Evolutionary conservation across 2,797 vertebrate species (phyloP).

Genomic region (Halcyon smyrnensis): DNA sequence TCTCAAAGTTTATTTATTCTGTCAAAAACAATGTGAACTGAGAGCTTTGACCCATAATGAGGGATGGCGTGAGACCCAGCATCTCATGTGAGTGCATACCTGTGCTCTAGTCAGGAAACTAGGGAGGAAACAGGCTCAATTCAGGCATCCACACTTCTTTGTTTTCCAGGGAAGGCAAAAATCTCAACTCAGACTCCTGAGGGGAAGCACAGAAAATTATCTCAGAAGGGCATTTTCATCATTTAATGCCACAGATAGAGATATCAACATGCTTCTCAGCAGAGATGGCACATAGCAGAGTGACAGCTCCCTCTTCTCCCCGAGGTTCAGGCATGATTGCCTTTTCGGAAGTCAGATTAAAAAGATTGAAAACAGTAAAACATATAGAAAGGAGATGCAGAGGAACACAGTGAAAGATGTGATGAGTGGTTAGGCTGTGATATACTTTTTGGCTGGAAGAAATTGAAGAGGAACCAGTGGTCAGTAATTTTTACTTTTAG

Average conservation of each 20-base stretch:
- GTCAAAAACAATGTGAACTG: neutral
- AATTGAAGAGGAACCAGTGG: neutral
- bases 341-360: neutral
- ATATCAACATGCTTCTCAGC: neutral
- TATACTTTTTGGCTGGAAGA: neutral
- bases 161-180: neutral
- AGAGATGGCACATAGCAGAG: neutral
- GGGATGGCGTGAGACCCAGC: neutral
- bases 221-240: neutral
- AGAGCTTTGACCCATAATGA: neutral
- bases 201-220: neutral
- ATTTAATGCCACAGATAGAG: neutral
- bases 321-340: rapidly evolving
- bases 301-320: neutral
- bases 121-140: neutral
- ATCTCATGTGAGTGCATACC: neutral
- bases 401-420: neutral
- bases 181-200: neutral
- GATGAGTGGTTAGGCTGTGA: neutral
- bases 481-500: neutral
- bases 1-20: neutral
- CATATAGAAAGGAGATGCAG: neutral
- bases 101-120: neutral
- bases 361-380: neutral
- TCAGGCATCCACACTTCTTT: neutral